These are phyloP conservation scores for Cecidostiba fungosa DNA, from an alignment of 2,888 invertebrate species.

Conservation along the genomic window DNA sequence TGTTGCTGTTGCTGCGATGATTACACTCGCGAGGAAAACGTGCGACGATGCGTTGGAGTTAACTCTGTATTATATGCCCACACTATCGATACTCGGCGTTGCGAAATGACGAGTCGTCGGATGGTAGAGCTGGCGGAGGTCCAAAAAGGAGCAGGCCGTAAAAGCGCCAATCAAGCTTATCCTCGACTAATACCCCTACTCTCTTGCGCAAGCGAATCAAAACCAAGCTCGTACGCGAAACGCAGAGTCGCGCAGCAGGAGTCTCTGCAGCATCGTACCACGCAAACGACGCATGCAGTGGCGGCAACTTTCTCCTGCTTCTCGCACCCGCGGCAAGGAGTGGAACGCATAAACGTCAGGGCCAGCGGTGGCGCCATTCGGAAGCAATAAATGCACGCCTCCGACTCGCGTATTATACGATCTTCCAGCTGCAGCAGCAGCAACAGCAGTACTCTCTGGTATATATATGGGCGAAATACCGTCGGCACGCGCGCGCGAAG, in stretches of 20 bases:
- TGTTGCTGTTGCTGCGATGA: not conserved
- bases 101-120: too few relatives aligned
- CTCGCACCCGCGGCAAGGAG: not conserved
- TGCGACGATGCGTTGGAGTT: too few relatives aligned
- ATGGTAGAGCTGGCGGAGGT: not conserved
- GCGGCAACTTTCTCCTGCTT: not conserved
- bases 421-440: not conserved
- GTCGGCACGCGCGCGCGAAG: not conserved
- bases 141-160: not conserved
- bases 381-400: conserved; percentile 42
- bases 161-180: conserved; percentile 13
- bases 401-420: not conserved
- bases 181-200: not conserved
- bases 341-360: conserved; percentile 56
- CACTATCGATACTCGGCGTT: too few relatives aligned
- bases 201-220: conserved; percentile 26
- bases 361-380: conserved; percentile 31
- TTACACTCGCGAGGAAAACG: conserved; percentile 24
- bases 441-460: not conserved
- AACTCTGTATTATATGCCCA: too few relatives aligned
- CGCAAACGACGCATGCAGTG: conserved; percentile 3
- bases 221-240: conserved; percentile 14
- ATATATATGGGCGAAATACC: not conserved
- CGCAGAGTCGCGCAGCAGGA: not conserved
- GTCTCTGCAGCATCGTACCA: not conserved